Conservation (phyloP, 2,888 invertebrate genomes). For the Meghimatium bilineatum region DNA sequence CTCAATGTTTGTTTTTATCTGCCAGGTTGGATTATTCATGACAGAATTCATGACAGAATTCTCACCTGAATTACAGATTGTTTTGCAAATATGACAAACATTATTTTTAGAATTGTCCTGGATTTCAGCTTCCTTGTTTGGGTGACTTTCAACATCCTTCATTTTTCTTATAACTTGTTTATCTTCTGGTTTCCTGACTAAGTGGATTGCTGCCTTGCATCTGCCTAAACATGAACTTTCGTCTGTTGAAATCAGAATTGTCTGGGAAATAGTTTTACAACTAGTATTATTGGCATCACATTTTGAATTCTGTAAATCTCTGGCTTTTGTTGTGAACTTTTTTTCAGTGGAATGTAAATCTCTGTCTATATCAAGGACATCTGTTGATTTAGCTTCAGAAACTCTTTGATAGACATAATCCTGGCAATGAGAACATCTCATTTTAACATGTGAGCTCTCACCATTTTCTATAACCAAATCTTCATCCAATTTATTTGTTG, state of each 20-base stretch:
- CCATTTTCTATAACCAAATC: not conserved
- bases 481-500: not conserved
- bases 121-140: not conserved
- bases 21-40: not conserved
- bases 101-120: not conserved
- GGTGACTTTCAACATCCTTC: not conserved
- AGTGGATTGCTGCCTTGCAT: not conserved
- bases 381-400: not conserved
- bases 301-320: not conserved
- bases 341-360: not conserved
- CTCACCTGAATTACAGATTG: not conserved
- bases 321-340: not conserved
- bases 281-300: not conserved
- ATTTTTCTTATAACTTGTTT: not conserved
- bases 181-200: not conserved
- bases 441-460: not conserved
- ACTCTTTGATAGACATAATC: not conserved
- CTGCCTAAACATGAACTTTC: not conserved
- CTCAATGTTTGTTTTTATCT: not conserved
- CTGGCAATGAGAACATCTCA: not conserved
- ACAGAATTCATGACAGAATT: not conserved
- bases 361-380: not conserved
- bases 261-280: not conserved
- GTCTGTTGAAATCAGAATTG: not conserved
- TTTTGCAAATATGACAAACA: not conserved